A percentile compares a stretch with the other conserved stretches of the same genome.
Conservation (phyloP, 2,113 vertebrate species). For the Dromaius novaehollandiae region DNA sequence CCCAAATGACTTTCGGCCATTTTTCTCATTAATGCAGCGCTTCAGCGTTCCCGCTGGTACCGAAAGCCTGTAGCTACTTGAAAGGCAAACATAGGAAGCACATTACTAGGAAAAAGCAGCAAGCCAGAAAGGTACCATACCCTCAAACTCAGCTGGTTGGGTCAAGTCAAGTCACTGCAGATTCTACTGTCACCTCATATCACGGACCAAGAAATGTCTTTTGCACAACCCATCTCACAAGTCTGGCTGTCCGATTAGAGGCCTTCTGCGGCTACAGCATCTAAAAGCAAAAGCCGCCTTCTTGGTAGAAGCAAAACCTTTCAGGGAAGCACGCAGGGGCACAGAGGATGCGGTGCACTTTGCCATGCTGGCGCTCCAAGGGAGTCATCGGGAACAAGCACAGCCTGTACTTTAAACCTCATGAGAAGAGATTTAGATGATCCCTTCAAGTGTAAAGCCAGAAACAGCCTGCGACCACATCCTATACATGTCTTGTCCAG, state of each 20-base stretch:
- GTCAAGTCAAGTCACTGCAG: not conserved
- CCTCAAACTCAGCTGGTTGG: not conserved
- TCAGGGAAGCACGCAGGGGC: fast-evolving
- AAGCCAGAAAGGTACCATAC: not conserved
- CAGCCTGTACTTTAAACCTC: not conserved
- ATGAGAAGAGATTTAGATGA: not conserved
- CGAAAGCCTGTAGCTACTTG: not conserved
- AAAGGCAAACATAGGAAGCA: not conserved
- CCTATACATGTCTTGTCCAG: not conserved
- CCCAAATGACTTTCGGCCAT: constrained; percentile 7
- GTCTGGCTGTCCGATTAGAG: not conserved
- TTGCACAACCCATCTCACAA: not conserved
- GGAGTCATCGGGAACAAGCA: not conserved
- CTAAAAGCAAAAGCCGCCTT: not conserved
- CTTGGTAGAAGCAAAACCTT: not conserved
- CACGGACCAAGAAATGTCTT: not conserved
- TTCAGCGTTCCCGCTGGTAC: not conserved
- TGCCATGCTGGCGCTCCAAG: not conserved
- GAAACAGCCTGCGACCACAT: not conserved
- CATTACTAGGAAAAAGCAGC: not conserved
- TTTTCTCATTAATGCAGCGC: not conserved
- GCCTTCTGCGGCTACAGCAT: not conserved
- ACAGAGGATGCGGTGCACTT: not conserved
- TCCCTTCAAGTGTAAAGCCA: fast-evolving
- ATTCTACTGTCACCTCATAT: fast-evolving